Conservation (phyloP, 2,888 invertebrate genomes). For the Oeneis ivallda region DNA sequence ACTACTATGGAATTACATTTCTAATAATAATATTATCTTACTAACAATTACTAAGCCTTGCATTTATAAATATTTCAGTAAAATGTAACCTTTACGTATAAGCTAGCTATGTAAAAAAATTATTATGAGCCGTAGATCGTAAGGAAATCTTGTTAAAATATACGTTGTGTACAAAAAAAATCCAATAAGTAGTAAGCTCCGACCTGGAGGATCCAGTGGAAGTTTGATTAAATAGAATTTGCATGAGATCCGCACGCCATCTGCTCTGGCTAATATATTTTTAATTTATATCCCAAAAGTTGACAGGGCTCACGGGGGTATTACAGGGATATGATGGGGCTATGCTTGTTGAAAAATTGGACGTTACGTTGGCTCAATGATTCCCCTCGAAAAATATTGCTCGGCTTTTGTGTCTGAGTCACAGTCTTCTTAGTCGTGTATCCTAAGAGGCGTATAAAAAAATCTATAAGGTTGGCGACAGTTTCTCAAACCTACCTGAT, state of each 20-base stretch:
- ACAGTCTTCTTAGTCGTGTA: slow-evolving; percentile 6
- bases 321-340: too few relatives aligned
- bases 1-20: too few relatives aligned
- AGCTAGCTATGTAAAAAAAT: neutral
- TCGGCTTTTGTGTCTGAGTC: slow-evolving; percentile 14
- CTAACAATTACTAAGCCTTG: too few relatives aligned
- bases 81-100: neutral
- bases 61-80: too few relatives aligned
- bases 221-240: slow-evolving; percentile 75
- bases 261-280: slow-evolving; percentile 72
- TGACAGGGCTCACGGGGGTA: slow-evolving; percentile 54
- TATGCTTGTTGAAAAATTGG: slow-evolving; percentile 58
- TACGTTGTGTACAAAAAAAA: slow-evolving; percentile 48
- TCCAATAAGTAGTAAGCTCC: slow-evolving; percentile 53
- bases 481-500: slow-evolving; percentile 41
- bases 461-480: neutral
- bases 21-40: too few relatives aligned
- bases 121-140: slow-evolving; percentile 18
- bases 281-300: slow-evolving; percentile 75
- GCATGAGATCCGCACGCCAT: slow-evolving; percentile 65
- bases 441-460: slow-evolving; percentile 1
- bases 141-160: slow-evolving; percentile 26
- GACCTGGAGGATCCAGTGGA: slow-evolving; percentile 44
- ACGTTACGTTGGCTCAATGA: slow-evolving; percentile 48
- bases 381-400: slow-evolving; percentile 47